Evolutionary conservation across 2,113 vertebrate genomes (phyloP).

Genomic region (Saguinus midas): DNA sequence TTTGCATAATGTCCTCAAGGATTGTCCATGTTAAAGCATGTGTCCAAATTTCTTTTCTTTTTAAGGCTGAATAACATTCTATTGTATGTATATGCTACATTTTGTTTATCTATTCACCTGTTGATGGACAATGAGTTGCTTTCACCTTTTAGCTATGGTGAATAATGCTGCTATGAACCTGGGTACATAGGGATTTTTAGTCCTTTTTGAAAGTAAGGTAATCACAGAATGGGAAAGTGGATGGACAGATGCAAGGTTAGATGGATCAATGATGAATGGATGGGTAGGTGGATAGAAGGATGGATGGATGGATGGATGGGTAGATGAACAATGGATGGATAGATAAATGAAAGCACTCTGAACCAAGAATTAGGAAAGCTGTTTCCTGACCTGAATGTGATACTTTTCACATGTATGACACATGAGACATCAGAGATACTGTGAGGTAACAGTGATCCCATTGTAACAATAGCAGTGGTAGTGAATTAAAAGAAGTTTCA

Average conservation of each 20-base stretch:
- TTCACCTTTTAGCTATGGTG: neutral
- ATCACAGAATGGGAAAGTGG: neutral
- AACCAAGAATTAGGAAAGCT: neutral
- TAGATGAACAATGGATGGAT: neutral
- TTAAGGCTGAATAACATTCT: neutral
- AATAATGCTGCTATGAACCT: neutral
- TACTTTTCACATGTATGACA: neutral
- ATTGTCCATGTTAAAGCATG: neutral
- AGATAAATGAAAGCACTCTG: neutral
- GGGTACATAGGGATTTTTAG: neutral
- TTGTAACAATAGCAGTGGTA: neutral
- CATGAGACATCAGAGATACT: neutral
- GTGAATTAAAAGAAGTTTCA: neutral
- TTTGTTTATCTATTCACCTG: neutral
- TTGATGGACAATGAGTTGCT: neutral
- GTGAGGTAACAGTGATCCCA: neutral
- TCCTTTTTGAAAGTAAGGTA: neutral
- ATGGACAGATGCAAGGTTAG: neutral
- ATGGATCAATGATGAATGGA: neutral
- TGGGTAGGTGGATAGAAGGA: neutral
- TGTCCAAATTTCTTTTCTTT: neutral
- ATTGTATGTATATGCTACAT: neutral
- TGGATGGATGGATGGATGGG: too few relatives aligned
- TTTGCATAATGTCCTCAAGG: neutral
- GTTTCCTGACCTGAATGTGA: neutral